phyloP scores from a whole-genome alignment of 2,888 invertebrate genomes.

The Glaucopsyche alexis region DNA sequence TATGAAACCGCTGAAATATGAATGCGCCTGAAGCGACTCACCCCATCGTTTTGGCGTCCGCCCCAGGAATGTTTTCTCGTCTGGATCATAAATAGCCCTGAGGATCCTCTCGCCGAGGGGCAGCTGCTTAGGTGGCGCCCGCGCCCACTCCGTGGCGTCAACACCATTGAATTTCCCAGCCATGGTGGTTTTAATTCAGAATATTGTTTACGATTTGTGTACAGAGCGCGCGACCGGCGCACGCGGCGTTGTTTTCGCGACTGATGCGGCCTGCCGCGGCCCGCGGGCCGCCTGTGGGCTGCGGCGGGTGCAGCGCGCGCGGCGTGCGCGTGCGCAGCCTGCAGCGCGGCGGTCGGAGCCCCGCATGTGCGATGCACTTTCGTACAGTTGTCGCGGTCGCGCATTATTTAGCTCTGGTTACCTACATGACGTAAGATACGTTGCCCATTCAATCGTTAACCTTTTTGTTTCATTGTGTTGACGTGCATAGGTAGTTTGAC shows the following conservation, averaged over 20 bases:
- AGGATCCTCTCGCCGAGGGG: slow-evolving; percentile 51
- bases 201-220: background rate
- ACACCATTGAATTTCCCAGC: slow-evolving; percentile 60
- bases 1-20: background rate
- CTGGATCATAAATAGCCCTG: slow-evolving; percentile 60
- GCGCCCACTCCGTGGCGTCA: slow-evolving; percentile 59
- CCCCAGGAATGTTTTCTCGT: slow-evolving; percentile 66
- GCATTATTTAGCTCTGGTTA: slow-evolving; percentile 15
- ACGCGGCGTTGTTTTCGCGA: slow-evolving; percentile 42
- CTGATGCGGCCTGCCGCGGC: slow-evolving; percentile 39
- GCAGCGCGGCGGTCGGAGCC: background rate
- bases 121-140: slow-evolving; percentile 57
- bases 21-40: slow-evolving; percentile 46
- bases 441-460: background rate
- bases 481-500: background rate
- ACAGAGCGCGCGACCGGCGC: slow-evolving; percentile 43
- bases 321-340: slow-evolving; percentile 5
- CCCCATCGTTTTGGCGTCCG: slow-evolving; percentile 72
- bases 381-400: background rate
- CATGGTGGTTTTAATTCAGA: slow-evolving; percentile 44
- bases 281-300: background rate
- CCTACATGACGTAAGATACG: slow-evolving; percentile 7
- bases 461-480: slow-evolving; percentile 11
- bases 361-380: slow-evolving; percentile 36
- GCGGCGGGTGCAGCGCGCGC: slow-evolving; percentile 29